These are phyloP conservation scores for Microhierax caerulescens DNA, from an alignment of 2,797 vertebrate species.

Conservation along the genomic window DNA sequence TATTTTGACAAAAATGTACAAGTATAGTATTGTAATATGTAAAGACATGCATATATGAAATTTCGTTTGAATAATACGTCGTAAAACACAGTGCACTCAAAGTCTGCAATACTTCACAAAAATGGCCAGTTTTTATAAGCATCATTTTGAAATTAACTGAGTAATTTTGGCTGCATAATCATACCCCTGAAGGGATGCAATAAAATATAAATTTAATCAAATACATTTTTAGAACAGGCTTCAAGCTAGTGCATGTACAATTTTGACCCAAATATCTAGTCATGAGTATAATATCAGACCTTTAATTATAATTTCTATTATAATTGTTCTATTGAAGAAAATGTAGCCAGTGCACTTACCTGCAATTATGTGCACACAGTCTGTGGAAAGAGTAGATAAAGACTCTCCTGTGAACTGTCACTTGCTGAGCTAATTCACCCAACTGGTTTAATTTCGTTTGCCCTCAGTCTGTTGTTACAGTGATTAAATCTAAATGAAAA, in stretches of 20 bases:
- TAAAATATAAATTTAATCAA: conserved; percentile 57
- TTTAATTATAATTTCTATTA: conserved; percentile 60
- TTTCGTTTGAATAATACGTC: not conserved
- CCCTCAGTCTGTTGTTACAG: not conserved
- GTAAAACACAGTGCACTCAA: not conserved
- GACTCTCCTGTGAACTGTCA: conserved; percentile 1
- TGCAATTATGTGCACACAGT: not conserved
- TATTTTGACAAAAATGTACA: not conserved
- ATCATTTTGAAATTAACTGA: conserved; percentile 60
- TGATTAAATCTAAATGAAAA: conserved; percentile 30
- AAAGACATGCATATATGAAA: not conserved
- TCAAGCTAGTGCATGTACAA: not conserved
- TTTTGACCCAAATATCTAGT: conserved; percentile 63
- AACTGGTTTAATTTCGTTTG: conserved; percentile 38
- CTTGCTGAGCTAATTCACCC: conserved; percentile 57
- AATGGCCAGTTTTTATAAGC: conserved; percentile 40
- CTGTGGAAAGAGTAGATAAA: conserved; percentile 44
- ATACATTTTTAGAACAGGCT: conserved; percentile 31
- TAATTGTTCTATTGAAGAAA: conserved; percentile 58
- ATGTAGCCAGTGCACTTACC: conserved; percentile 33
- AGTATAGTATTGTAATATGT: not conserved
- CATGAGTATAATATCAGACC: conserved; percentile 28
- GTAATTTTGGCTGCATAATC: conserved; percentile 52
- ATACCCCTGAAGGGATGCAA: conserved; percentile 37
- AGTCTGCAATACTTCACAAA: conserved; percentile 41